Evolutionary conservation across 2,797 vertebrate genomes (phyloP).

Genomic region (Chelidonichthys spinosus): DNA sequence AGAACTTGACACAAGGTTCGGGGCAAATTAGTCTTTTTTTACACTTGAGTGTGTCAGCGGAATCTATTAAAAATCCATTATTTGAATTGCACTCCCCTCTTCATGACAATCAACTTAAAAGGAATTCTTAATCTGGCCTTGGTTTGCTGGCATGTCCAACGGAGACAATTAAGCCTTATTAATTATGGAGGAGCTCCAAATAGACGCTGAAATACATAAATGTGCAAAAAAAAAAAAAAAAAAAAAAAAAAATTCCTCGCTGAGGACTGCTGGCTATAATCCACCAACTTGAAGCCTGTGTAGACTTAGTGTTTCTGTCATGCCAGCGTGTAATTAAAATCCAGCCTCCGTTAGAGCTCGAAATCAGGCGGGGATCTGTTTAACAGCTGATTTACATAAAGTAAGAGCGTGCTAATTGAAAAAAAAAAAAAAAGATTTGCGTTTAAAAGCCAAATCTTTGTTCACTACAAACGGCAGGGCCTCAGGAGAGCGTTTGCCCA

Average conservation of each 20-base stretch:
- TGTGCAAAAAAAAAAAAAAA: constrained; percentile 44
- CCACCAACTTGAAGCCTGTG: constrained; percentile 52
- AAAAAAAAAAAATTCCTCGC: constrained; percentile 1
- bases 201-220: constrained; percentile 73
- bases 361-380: constrained; percentile 68
- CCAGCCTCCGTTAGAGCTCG: constrained; percentile 73
- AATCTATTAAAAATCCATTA: constrained; percentile 84
- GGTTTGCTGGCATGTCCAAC: constrained; percentile 78
- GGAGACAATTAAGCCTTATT: constrained; percentile 77
- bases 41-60: constrained; percentile 75
- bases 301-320: constrained; percentile 63
- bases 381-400: constrained; percentile 86
- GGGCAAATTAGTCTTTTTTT: constrained; percentile 73
- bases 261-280: constrained; percentile 51
- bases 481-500: constrained; percentile 43
- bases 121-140: constrained; percentile 72
- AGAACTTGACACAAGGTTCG: constrained; percentile 65
- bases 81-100: constrained; percentile 77
- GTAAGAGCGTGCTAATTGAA: constrained; percentile 78
- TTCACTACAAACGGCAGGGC: constrained; percentile 9
- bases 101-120: constrained; percentile 78
- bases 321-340: constrained; percentile 75
- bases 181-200: constrained; percentile 79
- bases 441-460: constrained; percentile 63
- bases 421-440: constrained; percentile 45